A percentile compares a stretch with the other conserved stretches of the same genome.
These are phyloP conservation scores for Leptopilina drosophilae DNA, from an alignment of 2,888 invertebrate species.

Conservation along the genomic window DNA sequence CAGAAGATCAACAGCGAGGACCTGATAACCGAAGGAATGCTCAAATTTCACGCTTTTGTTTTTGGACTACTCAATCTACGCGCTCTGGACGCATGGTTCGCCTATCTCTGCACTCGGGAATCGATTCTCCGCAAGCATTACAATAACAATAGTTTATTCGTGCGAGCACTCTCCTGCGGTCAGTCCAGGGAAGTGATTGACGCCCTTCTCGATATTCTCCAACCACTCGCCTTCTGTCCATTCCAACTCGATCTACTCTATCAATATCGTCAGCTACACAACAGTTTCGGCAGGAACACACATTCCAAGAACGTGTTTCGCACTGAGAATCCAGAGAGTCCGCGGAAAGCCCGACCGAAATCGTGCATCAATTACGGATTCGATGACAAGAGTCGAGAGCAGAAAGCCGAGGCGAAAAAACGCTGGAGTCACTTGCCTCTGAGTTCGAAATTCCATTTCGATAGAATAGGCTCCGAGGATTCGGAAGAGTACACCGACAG, in stretches of 20 bases:
- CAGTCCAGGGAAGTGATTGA: constrained; percentile 81
- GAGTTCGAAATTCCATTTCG: constrained; percentile 86
- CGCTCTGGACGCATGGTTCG: constrained; percentile 94
- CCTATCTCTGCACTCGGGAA: constrained; percentile 90
- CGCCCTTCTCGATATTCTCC: constrained; percentile 86
- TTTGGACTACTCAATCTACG: constrained; percentile 90
- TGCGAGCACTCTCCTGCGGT: constrained; percentile 79
- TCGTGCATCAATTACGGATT: constrained; percentile 82
- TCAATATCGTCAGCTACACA: constrained; percentile 86
- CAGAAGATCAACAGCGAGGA: constrained; percentile 90
- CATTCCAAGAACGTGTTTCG: not conserved
- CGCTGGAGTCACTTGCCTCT: constrained; percentile 84
- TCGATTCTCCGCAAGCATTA: constrained; percentile 90
- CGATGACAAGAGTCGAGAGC: constrained; percentile 78
- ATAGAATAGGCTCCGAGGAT: constrained; percentile 83
- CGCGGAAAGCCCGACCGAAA: constrained; percentile 81
- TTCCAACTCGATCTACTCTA: constrained; percentile 90
- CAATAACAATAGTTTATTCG: constrained; percentile 85
- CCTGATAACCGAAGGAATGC: constrained; percentile 88
- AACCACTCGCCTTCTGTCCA: constrained; percentile 87
- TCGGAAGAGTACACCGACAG: constrained; percentile 87
- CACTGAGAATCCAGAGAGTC: constrained; percentile 63
- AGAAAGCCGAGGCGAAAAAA: constrained; percentile 80
- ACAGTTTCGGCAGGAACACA: constrained; percentile 83
- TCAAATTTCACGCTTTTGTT: constrained; percentile 93